Evolutionary conservation across 2,888 invertebrate genomes (phyloP).

Genomic region (Podabrus alpinus): DNA sequence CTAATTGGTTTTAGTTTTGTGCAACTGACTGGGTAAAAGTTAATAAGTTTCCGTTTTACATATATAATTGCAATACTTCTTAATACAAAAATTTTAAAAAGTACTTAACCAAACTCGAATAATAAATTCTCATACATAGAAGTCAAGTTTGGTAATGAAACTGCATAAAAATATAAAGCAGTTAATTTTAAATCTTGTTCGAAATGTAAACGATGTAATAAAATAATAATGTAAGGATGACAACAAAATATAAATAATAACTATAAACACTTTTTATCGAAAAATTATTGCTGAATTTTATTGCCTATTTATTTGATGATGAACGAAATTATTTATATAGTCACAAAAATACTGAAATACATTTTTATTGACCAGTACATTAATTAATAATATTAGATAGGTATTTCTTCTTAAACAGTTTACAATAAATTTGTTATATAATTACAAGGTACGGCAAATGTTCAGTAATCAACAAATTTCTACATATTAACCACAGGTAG

Average conservation of each 20-base stretch:
- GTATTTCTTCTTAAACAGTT: slow-evolving; percentile 34
- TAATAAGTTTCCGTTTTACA: not conserved
- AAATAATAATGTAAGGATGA: not conserved
- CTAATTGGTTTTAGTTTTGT: too few relatives aligned
- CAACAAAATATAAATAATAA: not conserved
- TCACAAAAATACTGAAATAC: slow-evolving; percentile 24
- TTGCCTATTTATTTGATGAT: not conserved
- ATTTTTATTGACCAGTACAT: slow-evolving; percentile 43
- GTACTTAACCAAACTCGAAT: not conserved
- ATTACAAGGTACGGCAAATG: slow-evolving; percentile 32
- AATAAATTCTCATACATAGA: not conserved
- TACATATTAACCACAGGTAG: slow-evolving; percentile 23
- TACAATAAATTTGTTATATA: slow-evolving; percentile 34
- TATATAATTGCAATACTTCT: not conserved
- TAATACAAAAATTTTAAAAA: not conserved
- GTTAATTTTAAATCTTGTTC: not conserved
- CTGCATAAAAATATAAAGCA: not conserved
- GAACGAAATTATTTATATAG: not conserved
- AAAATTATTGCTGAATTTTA: not conserved
- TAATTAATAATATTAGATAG: slow-evolving; percentile 40
- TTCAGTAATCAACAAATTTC: slow-evolving; percentile 28
- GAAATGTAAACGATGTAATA: not conserved
- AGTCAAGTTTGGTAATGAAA: not conserved
- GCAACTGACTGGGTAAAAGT: too few relatives aligned
- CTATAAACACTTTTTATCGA: not conserved